Conservation (phyloP, 2,113 vertebrate genomes). For the Syngnathus floridae region DNA sequence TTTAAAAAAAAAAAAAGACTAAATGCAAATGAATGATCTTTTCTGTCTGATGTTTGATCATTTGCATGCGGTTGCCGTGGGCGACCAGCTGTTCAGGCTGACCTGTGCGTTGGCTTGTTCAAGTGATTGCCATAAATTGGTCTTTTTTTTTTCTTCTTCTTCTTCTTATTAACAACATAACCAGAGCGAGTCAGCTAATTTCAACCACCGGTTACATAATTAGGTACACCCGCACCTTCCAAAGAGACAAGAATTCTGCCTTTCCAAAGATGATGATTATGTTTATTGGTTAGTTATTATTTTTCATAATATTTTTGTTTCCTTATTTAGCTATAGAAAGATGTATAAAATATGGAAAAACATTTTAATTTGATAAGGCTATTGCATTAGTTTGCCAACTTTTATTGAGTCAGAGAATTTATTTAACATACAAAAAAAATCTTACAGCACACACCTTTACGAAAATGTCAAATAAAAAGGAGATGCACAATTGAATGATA, state of each 20-base stretch:
- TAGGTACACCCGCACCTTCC: background rate
- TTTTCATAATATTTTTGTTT: background rate
- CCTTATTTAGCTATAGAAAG: background rate
- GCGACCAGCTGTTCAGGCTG: conserved; percentile 14
- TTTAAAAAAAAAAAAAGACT: conserved; percentile 4
- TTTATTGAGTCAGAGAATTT: background rate
- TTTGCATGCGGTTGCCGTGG: conserved; percentile 19
- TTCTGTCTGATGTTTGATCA: conserved; percentile 36
- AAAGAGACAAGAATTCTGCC: background rate
- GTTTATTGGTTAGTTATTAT: background rate
- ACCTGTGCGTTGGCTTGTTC: background rate
- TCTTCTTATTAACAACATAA: background rate
- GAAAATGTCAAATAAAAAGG: too few relatives aligned
- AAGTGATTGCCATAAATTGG: background rate
- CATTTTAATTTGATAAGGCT: background rate
- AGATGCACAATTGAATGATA: too few relatives aligned
- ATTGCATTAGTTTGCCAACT: too few relatives aligned
- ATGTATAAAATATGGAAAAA: background rate
- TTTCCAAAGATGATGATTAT: background rate
- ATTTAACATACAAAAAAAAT: background rate
- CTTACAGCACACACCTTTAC: too few relatives aligned
- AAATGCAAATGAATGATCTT: conserved; percentile 44
- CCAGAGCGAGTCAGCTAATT: background rate
- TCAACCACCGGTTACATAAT: background rate
- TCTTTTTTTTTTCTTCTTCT: background rate